Percentiles rank a stretch among this genome's conserved stretches.
These are phyloP conservation scores for Norana najaformis DNA, from an alignment of 2,888 invertebrate species.

Conservation along the genomic window DNA sequence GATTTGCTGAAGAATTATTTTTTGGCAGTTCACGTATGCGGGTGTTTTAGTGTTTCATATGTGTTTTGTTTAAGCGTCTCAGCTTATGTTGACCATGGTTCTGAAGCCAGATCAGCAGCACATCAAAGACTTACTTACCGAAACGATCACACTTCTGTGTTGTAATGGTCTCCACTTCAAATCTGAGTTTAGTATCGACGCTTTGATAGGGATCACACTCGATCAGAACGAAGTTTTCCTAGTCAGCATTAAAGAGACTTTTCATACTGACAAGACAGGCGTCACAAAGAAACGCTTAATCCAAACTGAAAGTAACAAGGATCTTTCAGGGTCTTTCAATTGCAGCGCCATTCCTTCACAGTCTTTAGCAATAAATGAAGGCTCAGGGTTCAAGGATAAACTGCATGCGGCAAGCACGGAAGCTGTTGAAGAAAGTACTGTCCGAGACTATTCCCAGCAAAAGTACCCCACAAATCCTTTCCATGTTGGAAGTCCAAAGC, in stretches of 20 bases:
- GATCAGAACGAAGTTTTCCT: conserved; percentile 15
- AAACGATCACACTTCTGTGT: conserved; percentile 16
- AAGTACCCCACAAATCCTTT: background rate
- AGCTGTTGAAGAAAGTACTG: background rate
- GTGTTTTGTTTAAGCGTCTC: background rate
- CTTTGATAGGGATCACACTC: conserved; percentile 16
- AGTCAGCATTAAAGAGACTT: conserved; percentile 18
- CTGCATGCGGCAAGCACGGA: background rate
- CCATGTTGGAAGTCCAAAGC: background rate
- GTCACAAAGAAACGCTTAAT: background rate
- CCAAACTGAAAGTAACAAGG: background rate
- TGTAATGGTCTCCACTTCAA: conserved; percentile 25
- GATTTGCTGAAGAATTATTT: background rate
- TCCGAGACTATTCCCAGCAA: background rate
- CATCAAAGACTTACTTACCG: conserved; percentile 2
- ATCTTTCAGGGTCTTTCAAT: background rate
- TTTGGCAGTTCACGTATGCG: background rate
- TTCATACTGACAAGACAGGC: background rate
- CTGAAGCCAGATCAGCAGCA: conserved; percentile 19
- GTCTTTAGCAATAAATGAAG: background rate
- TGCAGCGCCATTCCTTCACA: background rate
- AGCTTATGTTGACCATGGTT: background rate
- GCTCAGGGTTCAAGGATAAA: background rate
- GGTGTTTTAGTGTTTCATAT: background rate
- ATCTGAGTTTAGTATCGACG: conserved; percentile 17